These are phyloP conservation scores for Listronotus bonariensis DNA, from an alignment of 1,140 invertebrate species.

Conservation along the genomic window DNA sequence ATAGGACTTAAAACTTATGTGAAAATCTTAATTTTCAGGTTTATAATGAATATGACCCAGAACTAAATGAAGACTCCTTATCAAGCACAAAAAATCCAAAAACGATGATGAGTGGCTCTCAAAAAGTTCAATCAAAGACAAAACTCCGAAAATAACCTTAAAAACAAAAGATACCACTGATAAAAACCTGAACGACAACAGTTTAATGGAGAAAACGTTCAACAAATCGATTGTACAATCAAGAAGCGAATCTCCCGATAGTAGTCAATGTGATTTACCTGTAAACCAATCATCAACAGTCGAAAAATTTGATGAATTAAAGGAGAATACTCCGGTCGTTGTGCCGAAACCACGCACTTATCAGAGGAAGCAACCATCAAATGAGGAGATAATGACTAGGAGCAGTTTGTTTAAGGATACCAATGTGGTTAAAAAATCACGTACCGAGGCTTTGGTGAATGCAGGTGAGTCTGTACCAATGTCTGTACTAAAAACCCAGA, in stretches of 20 bases:
- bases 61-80: neutral
- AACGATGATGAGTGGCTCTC: neutral
- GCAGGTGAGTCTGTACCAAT: neutral
- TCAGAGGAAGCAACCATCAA: neutral
- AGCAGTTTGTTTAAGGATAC: slow-evolving; percentile 5
- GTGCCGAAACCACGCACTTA: neutral
- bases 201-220: neutral
- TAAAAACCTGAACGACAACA: neutral
- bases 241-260: neutral
- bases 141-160: neutral
- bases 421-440: neutral
- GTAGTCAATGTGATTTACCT: neutral
- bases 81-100: neutral
- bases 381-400: slow-evolving; percentile 2
- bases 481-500: no score
- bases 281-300: neutral
- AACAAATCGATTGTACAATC: neutral
- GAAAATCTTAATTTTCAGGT: slow-evolving; percentile 8
- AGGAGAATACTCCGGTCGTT: neutral
- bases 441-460: neutral
- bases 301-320: slow-evolving; percentile 8
- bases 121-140: neutral
- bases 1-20: no score
- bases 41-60: neutral
- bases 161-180: neutral